phyloP scores from a whole-genome alignment of 1,140 invertebrate species.

The Brachionus asplanchnoidis region DNA sequence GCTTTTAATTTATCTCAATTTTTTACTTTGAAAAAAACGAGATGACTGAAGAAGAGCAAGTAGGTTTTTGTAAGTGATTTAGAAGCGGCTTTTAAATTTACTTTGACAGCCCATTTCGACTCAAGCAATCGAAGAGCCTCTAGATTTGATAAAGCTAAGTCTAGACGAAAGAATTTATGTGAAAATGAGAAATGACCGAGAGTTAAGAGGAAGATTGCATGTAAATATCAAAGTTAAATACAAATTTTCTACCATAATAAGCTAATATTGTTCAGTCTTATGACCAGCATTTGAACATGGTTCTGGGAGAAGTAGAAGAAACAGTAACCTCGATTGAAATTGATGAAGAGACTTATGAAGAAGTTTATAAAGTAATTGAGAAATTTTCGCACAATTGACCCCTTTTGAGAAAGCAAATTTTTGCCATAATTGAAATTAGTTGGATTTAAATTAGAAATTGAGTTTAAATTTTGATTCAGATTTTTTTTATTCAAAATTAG shows the following conservation, averaged over 20 bases:
- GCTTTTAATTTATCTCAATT: not conserved
- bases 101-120: slow-evolving; percentile 2
- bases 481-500: too few species aligned
- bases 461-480: not conserved
- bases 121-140: slow-evolving; percentile 68
- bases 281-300: slow-evolving; percentile 98
- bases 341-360: slow-evolving; percentile 97
- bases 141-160: slow-evolving; percentile 88
- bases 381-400: not conserved
- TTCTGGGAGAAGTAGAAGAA: slow-evolving; percentile 94
- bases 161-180: slow-evolving; percentile 96
- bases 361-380: slow-evolving; percentile 75
- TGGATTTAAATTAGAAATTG: too few species aligned
- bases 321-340: slow-evolving; percentile 95
- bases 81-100: not conserved
- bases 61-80: not conserved
- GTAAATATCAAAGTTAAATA: slow-evolving; percentile 57
- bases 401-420: not conserved
- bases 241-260: not conserved
- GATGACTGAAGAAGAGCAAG: slow-evolving; percentile 42
- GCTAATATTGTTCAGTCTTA: slow-evolving; percentile 68
- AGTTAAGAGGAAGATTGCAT: slow-evolving; percentile 83
- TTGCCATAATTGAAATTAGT: not conserved
- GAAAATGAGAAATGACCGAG: slow-evolving; percentile 95
- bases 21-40: not conserved